Base-by-base conservation (phyloP, 2,113 vertebrate genomes). In the Anolis sagrei region DNA sequence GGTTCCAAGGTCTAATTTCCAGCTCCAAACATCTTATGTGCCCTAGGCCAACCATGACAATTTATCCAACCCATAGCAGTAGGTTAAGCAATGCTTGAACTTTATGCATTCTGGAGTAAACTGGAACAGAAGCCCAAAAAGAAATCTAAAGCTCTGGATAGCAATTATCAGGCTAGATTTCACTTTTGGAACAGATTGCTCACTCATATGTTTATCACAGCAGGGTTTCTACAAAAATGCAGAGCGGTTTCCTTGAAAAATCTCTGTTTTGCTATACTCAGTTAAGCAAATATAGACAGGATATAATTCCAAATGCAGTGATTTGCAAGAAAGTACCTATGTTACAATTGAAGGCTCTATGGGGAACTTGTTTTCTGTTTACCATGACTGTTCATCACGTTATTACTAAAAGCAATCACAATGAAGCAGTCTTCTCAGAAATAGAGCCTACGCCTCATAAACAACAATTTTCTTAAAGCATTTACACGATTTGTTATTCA, bases 291-390 rank as follows among this genome's bases (percentile, higher is more conserved):
- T 66, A 84, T 32, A 78, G 48, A 25, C 39, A 85, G 49, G 23
- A 5, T 62, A 69, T 4, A 58, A 70, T 79, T 85, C 66, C 70
- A 44, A 44, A 64, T 6, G 7, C 72, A 83, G 34, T 49, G 27
- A 83, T 84, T 36, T 34, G 18, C 48, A 77, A 69, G 75, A 75
- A 83, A 83, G 34, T 62, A 44, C 18, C 13, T 58, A 64, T 76
- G 36, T 64, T 48, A 82, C 49, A 72, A 36, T 36, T 54, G 32
- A 44, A 10, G 32, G 23, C 44, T 16, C 23, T 32, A 11, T 75
- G 36, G 51, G n/a, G 61, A 16, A 58, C 54, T 74, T 75, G 70
- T n/a, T 74, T 39, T 74, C 34, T 25, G 73, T 61, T 51, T 54
- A 75, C 27, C 23, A n/a, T 62, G 18, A 48, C 27, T 73, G 32